These are phyloP conservation scores for Nyleta sp. DNA, from an alignment of 2,888 invertebrate genomes.

Conservation along the genomic window DNA sequence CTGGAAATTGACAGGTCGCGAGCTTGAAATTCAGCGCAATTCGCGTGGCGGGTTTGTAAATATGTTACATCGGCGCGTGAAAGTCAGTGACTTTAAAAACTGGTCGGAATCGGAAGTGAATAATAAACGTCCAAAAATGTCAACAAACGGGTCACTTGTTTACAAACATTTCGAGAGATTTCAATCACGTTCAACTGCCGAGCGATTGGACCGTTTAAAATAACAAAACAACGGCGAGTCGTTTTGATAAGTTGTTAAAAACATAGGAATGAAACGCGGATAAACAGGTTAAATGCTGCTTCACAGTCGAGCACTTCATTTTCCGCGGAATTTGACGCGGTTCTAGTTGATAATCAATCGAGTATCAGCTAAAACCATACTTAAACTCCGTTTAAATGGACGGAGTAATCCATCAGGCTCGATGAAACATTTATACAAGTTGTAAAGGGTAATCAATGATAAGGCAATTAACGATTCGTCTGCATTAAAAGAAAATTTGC, in stretches of 20 bases:
- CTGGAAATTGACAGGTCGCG: no score
- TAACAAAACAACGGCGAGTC: no score
- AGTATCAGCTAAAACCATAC: neutral
- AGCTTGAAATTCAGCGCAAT: constrained; percentile 10
- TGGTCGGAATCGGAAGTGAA: constrained; percentile 3
- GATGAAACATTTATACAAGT: constrained; percentile 33
- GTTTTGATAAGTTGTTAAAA: no score
- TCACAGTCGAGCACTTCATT: no score
- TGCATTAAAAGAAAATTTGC: constrained; percentile 28
- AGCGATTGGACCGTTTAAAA: neutral
- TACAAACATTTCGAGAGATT: neutral
- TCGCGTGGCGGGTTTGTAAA: constrained; percentile 15
- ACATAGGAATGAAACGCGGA: no score
- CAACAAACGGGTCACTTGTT: constrained; percentile 2
- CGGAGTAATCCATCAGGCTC: constrained; percentile 12
- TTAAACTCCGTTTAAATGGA: constrained; percentile 8
- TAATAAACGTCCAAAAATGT: constrained; percentile 5
- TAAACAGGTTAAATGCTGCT: no score
- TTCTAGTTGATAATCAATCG: neutral
- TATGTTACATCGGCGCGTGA: constrained; percentile 4
- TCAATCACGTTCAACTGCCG: neutral
- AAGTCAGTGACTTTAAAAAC: constrained; percentile 7
- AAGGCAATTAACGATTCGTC: constrained; percentile 23
- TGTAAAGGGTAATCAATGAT: constrained; percentile 10
- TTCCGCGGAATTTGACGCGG: neutral